phyloP scores from a whole-genome alignment of 2,797 vertebrate genomes.

The Malurus leucopterus region DNA sequence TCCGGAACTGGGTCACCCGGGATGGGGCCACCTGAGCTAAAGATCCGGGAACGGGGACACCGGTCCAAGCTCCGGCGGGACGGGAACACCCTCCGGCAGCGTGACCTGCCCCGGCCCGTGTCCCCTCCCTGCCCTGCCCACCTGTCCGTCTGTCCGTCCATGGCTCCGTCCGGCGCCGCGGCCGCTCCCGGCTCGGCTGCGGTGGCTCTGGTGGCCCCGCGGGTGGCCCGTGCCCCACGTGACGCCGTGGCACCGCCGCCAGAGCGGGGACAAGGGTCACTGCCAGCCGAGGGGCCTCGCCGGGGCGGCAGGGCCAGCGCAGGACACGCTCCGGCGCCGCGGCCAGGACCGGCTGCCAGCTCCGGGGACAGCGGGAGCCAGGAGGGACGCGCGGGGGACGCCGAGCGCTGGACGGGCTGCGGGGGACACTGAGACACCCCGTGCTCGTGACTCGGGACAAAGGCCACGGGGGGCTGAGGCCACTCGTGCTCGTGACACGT shows the following conservation, averaged over 20 bases:
- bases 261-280: constrained; percentile 8
- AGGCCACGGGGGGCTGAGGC: neutral
- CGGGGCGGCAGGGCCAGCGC: neutral
- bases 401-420: neutral
- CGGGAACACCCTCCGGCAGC: neutral
- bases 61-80: rapidly evolving
- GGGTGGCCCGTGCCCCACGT: neutral
- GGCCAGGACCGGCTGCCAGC: neutral
- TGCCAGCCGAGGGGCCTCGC: neutral
- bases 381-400: neutral
- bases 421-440: neutral
- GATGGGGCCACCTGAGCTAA: neutral
- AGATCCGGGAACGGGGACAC: too few relatives aligned
- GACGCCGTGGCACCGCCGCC: neutral
- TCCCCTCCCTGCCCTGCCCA: neutral
- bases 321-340: neutral
- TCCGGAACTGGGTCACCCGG: neutral
- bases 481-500: neutral
- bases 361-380: neutral
- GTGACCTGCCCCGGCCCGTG: rapidly evolving
- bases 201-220: neutral
- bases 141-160: neutral
- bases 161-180: neutral
- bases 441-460: neutral
- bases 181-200: neutral